Evolutionary conservation across 2,113 vertebrate species (phyloP).

Genomic region (Carlito syrichta): DNA sequence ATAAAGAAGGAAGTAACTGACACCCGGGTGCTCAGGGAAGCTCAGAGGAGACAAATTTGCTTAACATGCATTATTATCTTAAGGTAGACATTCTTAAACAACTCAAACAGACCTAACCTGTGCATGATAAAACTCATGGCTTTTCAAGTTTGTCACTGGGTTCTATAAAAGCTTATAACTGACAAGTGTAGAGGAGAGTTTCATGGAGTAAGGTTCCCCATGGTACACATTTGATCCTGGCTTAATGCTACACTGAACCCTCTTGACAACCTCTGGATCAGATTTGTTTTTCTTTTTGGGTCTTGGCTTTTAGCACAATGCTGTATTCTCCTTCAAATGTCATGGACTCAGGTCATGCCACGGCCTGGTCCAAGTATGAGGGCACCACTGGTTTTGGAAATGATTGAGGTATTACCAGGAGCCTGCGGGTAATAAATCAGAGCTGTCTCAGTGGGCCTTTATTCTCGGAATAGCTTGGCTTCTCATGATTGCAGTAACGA

Average conservation of each 20-base stretch:
- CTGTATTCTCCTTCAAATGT: neutral
- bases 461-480: neutral
- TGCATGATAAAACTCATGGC: neutral
- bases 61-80: neutral
- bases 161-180: neutral
- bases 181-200: neutral
- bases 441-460: neutral
- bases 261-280: neutral
- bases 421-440: neutral
- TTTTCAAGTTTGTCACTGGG: neutral
- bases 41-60: neutral
- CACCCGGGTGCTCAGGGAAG: neutral
- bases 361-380: neutral
- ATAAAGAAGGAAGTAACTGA: neutral
- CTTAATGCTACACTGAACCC: neutral
- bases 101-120: neutral
- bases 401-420: neutral
- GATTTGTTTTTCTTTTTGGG: neutral
- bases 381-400: neutral
- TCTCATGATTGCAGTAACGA: neutral
- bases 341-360: neutral
- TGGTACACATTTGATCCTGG: rapidly evolving
- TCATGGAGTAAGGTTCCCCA: rapidly evolving
- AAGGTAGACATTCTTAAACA: neutral
- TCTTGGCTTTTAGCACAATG: neutral